Evolutionary conservation across 1,140 invertebrate genomes (phyloP).

Genomic region (Zaprionus tsacasi): DNA sequence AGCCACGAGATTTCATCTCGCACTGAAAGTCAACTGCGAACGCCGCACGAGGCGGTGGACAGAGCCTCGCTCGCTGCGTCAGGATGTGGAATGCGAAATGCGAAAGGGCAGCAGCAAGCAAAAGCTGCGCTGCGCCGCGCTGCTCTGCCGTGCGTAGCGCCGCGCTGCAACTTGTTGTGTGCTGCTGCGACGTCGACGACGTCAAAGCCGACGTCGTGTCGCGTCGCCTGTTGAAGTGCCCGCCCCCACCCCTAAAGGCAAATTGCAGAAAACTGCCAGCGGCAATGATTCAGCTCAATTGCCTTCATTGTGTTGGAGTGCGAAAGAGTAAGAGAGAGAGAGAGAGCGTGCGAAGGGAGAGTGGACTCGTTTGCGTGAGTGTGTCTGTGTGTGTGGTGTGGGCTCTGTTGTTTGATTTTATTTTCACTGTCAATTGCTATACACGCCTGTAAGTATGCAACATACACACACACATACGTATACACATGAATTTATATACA

Average conservation of each 20-base stretch:
- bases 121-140: constrained; percentile 31
- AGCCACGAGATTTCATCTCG: constrained; percentile 84
- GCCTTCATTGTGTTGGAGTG: constrained; percentile 60
- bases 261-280: constrained; percentile 72
- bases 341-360: background rate
- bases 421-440: constrained; percentile 73
- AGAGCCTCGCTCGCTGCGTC: constrained; percentile 57
- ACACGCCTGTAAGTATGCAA: constrained; percentile 72
- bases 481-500: background rate
- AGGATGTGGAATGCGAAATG: constrained; percentile 53
- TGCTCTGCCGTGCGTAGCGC: constrained; percentile 2
- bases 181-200: constrained; percentile 15
- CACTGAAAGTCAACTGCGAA: constrained; percentile 69
- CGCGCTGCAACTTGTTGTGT: constrained; percentile 71
- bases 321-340: constrained; percentile 6
- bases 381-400: constrained; percentile 24
- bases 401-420: constrained; percentile 59
- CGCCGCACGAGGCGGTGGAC: constrained; percentile 64
- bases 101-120: constrained; percentile 36
- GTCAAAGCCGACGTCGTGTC: constrained; percentile 13
- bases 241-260: constrained; percentile 21
- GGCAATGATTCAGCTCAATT: constrained; percentile 80
- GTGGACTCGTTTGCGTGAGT: background rate
- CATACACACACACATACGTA: constrained; percentile 27
- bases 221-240: constrained; percentile 46